Base-by-base conservation (phyloP, 2,888 invertebrate genomes). In the Saturnia pavonia region DNA sequence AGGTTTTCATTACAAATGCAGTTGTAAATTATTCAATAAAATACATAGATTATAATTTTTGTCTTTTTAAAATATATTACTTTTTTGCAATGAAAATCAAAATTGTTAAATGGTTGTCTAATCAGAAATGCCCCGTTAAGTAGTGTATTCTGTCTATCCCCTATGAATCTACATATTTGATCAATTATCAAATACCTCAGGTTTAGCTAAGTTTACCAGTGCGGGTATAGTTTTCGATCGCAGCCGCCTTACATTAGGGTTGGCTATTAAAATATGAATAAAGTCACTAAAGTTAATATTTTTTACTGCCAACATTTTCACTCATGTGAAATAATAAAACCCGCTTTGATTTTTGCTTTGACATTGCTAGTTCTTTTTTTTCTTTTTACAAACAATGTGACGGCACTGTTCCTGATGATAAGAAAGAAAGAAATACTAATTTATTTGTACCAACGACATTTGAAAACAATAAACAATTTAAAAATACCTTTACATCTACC, bases 151-250 rank as follows among this genome's bases (percentile, higher is more conserved):
- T n/a, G 40, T 40, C 40, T 34, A 65, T 40, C 8, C n/a, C 65
- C 40, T 40, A 40, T 60, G 12, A 40, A 40, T 65, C 34, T 40
- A n/a, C n/a, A n/a, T n/a, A 16, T 65, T 19, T 40, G 65, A 40
- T 40, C 65, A 65, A 65, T 65, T 65, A 65, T 65, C 40, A 40
- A 40, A 65, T 65, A n/a, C 34, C 65, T 65, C 40, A 7, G 65
- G 65, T 40, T 65, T 65, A 65, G 65, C 65, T 40, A 65, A 65
- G 65, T 65, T 40, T 65, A 40, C 65, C 65, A 65, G n/a, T 65
- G 40, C 40, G 65, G 19, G 40, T 65, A 40, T 65, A 65, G 65
- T 65, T 65, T 65, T 65, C 65, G 65, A 40, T 65, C 65, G n/a
- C 19, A n/a, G 25, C 65, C 9, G 65, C n/a, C 8, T 40, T 65